A percentile compares a stretch with the other conserved stretches of the same genome.
Conservation (phyloP, 2,888 invertebrate species). For the Argyresthia goedartella region DNA sequence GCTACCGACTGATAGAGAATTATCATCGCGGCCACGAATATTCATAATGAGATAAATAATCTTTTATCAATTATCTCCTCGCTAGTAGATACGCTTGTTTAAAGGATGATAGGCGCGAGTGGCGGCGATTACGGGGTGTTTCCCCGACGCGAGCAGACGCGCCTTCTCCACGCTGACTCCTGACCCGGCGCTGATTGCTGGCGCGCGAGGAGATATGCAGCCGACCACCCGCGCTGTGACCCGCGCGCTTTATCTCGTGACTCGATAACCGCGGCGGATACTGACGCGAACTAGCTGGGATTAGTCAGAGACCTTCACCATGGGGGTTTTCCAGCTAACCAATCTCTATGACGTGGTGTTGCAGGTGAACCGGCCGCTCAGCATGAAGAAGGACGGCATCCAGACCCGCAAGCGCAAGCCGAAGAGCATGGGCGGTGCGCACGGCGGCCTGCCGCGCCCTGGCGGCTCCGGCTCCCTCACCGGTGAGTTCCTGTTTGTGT, state of each 20-base stretch:
- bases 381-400: conserved; percentile 99
- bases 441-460: conserved; percentile 32
- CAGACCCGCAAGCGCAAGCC: conserved; percentile 97
- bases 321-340: too few relatives aligned
- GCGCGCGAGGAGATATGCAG: too few relatives aligned
- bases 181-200: not conserved
- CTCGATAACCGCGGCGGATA: too few relatives aligned
- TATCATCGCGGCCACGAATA: conserved; percentile 65
- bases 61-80: conserved; percentile 69
- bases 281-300: too few relatives aligned
- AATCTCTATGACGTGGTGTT: conserved; percentile 13
- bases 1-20: conserved; percentile 70
- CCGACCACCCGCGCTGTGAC: too few relatives aligned
- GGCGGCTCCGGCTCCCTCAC: conserved; percentile 32
- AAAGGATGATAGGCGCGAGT: conserved; percentile 62
- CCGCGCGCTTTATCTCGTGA: too few relatives aligned
- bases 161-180: not conserved
- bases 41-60: conserved; percentile 71
- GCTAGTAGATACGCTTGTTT: conserved; percentile 63
- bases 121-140: conserved; percentile 54
- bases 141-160: conserved; percentile 16
- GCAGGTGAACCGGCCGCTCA: conserved; percentile 93
- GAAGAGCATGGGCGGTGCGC: conserved; percentile 71
- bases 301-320: too few relatives aligned
- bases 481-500: conserved; percentile 30